Base-by-base conservation (phyloP, 2,797 vertebrate species). In the Nyctalus aviator region DNA sequence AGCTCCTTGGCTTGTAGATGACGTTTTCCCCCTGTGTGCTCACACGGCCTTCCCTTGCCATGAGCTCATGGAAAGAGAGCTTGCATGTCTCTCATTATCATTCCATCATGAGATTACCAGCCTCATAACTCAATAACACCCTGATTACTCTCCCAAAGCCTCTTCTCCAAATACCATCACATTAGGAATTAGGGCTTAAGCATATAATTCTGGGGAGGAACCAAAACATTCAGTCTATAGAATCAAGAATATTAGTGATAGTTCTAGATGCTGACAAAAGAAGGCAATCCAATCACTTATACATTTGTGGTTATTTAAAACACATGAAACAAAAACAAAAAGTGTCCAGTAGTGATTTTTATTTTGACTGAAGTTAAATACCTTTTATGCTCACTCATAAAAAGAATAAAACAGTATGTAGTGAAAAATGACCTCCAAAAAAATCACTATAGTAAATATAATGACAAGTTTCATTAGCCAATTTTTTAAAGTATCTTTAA, bases 401-500 rank as follows among this genome's bases (percentile, higher is more conserved):
- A 94, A 93, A 78, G 41, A 68, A 76, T 84, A 44, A 92, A 86
- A 17, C 44, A 20, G 13, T 44, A 53, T 35, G 2, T 23, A 78
- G 3, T 81, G 50, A 92, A 92, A 32, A 76, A 32, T 78, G 41
- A 48, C 37, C 27, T 84, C 37, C 1, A 78, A 86, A 95, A 95
- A 75, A 14, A 66, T 62, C 44, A 84, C 21, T 27, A 50, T 0
- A 71, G 27, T 81, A 69, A 27, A 46, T 59, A 68, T 32, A 84
- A 88, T 76, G 72, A 72, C 35, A 94, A 41, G 12, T 72, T 96
- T 71, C 57, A 88, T 88, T 79, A n/a, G 23, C 13, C 5, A 20
- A 6, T 55, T 95, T 44, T 81, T 84, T 53, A 59, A 95, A 76
- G 10, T 55, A 41, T 78, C 44, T 32, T 94, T 96, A 78, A 96